Evolutionary conservation across 2,888 invertebrate genomes (phyloP).

Genomic region (Sphaerophoria taeniata): DNA sequence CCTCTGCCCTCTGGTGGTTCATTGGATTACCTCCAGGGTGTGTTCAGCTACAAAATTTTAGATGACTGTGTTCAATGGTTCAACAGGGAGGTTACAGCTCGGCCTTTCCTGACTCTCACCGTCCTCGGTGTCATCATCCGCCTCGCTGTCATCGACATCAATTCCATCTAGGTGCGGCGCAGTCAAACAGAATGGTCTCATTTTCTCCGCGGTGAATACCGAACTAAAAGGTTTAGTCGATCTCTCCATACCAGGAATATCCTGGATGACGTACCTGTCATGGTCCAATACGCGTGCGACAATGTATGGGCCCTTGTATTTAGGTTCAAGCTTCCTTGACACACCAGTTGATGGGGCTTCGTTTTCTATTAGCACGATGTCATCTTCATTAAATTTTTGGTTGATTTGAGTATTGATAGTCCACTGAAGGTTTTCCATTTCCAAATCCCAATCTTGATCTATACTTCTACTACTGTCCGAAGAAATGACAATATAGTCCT

Average conservation of each 20-base stretch:
- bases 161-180: background rate
- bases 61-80: background rate
- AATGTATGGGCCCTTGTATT: background rate
- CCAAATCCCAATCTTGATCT: constrained; percentile 9
- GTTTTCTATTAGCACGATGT: background rate
- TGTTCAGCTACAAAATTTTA: background rate
- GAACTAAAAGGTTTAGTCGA: constrained; percentile 1
- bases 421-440: background rate
- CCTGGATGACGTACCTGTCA: constrained; percentile 3
- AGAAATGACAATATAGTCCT: background rate
- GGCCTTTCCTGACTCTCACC: constrained; percentile 5
- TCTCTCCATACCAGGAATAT: constrained; percentile 7
- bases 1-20: background rate
- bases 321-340: background rate
- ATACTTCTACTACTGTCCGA: constrained; percentile 9
- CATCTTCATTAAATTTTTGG: constrained; percentile 3
- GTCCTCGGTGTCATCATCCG: background rate
- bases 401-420: no score
- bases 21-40: no score
- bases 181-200: background rate
- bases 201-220: constrained; percentile 7
- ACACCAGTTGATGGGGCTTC: background rate
- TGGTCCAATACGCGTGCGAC: background rate
- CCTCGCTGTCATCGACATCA: background rate
- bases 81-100: background rate